These are phyloP conservation scores for Campoplex capitator DNA, from an alignment of 2,888 invertebrate genomes.

Conservation along the genomic window DNA sequence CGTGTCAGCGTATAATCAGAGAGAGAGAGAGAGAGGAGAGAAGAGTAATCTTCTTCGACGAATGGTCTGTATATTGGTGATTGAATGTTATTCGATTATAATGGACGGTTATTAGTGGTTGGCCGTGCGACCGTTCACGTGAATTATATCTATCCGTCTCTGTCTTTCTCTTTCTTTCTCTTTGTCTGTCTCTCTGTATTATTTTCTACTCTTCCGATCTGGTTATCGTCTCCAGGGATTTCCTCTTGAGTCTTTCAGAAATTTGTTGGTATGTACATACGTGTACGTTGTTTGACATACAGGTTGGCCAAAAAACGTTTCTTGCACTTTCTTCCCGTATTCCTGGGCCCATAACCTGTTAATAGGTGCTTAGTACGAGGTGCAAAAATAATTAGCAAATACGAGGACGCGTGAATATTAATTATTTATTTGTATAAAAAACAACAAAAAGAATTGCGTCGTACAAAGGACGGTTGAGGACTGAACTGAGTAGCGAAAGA, in stretches of 20 bases:
- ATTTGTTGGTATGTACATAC: neutral
- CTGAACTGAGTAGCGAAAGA: too few relatives aligned
- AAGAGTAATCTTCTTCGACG: slow-evolving; percentile 22
- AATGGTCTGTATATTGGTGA: slow-evolving; percentile 44
- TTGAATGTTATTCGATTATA: slow-evolving; percentile 66
- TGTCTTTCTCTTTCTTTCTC: slow-evolving; percentile 1
- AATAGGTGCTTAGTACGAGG: too few relatives aligned
- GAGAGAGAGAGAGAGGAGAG: slow-evolving; percentile 25
- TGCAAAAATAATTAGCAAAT: too few relatives aligned
- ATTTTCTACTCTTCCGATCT: neutral
- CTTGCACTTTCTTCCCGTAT: too few relatives aligned
- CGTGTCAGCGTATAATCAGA: slow-evolving; percentile 70
- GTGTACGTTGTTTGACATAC: neutral
- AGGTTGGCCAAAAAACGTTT: neutral
- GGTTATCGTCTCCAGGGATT: neutral
- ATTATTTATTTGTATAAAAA: too few relatives aligned
- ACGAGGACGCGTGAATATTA: too few relatives aligned
- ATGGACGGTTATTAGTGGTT: slow-evolving; percentile 72
- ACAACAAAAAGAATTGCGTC: too few relatives aligned
- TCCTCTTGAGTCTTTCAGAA: neutral
- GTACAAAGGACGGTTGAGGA: too few relatives aligned
- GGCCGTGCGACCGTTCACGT: slow-evolving; percentile 57
- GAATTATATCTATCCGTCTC: slow-evolving; percentile 56
- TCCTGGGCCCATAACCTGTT: too few relatives aligned
- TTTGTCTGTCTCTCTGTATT: too few relatives aligned